Percentiles rank a stretch among this genome's conserved stretches.
Conservation (phyloP, 2,888 invertebrate genomes). For the Abrostola triplasia region DNA sequence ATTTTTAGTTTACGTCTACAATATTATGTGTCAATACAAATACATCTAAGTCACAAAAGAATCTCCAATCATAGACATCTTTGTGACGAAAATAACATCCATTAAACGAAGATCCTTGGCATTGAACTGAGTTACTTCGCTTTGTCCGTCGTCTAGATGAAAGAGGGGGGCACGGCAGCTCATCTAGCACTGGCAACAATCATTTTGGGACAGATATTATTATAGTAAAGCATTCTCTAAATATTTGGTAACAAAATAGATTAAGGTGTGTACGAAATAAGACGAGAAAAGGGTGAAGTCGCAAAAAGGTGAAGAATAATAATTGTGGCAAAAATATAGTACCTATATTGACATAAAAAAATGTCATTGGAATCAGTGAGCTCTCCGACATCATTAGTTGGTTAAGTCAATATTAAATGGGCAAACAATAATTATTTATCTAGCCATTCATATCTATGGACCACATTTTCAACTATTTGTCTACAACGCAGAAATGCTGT, state of each 20-base stretch:
- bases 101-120: conserved; percentile 23
- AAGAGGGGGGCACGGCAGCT: conserved; percentile 14
- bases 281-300: conserved; percentile 37
- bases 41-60: conserved; percentile 45
- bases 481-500: too few species aligned
- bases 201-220: conserved; percentile 43
- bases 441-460: too few species aligned
- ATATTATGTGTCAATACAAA: conserved; percentile 49
- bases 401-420: too few species aligned
- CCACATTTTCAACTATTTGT: too few species aligned
- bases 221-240: conserved; percentile 36
- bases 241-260: conserved; percentile 53
- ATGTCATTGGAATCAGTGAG: too few species aligned
- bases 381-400: too few species aligned
- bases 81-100: conserved; percentile 44
- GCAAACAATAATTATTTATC: too few species aligned
- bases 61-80: conserved; percentile 54
- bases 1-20: conserved; percentile 34
- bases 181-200: conserved; percentile 25
- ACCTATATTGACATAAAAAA: too few species aligned
- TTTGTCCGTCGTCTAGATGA: conserved; percentile 23
- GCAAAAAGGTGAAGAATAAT: conserved; percentile 28
- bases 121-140: conserved; percentile 4
- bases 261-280: conserved; percentile 23
- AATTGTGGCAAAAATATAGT: not conserved